Evolutionary conservation across 2,113 vertebrate species (phyloP).

Genomic region (Tenebrosternarchus preto): DNA sequence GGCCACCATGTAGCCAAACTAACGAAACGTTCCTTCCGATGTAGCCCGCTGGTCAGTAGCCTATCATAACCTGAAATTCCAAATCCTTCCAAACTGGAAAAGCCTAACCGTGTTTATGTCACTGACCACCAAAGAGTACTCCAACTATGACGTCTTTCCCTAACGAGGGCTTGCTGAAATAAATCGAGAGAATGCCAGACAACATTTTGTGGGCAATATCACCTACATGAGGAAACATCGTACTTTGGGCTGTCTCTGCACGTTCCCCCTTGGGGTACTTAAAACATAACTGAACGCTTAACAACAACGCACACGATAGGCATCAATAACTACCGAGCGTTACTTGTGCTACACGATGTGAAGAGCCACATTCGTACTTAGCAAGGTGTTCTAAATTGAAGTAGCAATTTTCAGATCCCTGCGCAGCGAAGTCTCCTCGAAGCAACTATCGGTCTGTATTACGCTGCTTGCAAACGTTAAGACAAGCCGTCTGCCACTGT

Average conservation of each 20-base stretch:
- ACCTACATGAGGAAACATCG: slow-evolving; percentile 51
- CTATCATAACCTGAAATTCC: slow-evolving; percentile 22
- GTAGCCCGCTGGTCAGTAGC: slow-evolving; percentile 58
- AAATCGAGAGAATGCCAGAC: slow-evolving; percentile 41
- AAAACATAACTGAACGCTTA: slow-evolving; percentile 48
- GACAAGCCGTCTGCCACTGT: slow-evolving; percentile 67
- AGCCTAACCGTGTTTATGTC: slow-evolving; percentile 23
- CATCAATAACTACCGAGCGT: slow-evolving; percentile 39
- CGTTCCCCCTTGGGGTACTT: slow-evolving; percentile 50
- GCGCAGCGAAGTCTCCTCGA: slow-evolving; percentile 68
- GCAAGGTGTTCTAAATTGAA: slow-evolving; percentile 62
- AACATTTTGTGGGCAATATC: slow-evolving; percentile 42
- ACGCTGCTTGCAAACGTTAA: slow-evolving; percentile 64
- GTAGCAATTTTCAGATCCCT: slow-evolving; percentile 60
- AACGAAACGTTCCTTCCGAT: slow-evolving; percentile 63
- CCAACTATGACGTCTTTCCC: slow-evolving; percentile 44
- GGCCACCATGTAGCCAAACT: slow-evolving; percentile 62
- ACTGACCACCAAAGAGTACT: slow-evolving; percentile 41
- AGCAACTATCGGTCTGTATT: slow-evolving; percentile 57
- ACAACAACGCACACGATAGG: slow-evolving; percentile 56
- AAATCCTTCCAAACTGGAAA: slow-evolving; percentile 18
- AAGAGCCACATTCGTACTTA: slow-evolving; percentile 61
- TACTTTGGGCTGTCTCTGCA: slow-evolving; percentile 57
- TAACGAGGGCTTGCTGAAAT: slow-evolving; percentile 43
- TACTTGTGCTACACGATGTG: slow-evolving; percentile 50